Evolutionary conservation across 2,113 vertebrate species (phyloP), one percentile per base, ranked within the genome.

Genomic region (Trachemys scripta): DNA sequence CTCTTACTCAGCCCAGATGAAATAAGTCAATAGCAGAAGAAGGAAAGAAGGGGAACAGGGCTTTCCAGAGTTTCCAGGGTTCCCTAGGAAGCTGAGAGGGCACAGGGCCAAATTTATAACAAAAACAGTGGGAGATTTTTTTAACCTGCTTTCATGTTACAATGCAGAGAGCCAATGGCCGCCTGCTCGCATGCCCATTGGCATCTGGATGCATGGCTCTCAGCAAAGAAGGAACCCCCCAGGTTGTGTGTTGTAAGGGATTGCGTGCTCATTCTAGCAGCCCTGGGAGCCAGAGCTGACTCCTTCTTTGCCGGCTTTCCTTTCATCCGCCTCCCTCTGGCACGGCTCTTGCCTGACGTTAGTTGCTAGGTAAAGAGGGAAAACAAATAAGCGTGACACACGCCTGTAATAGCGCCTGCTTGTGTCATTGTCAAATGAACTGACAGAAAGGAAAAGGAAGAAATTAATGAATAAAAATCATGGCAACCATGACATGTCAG

Each of bases 341-440:
- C 42, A 45, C 6, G 5, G 22, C 72, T 24, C 72, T 42, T 22
- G 25, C 75, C 75, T 76, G 42, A 76, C 1, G 6, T 47, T 47
- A 78, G 75, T 84, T 29, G 81, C 87, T 84, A 89, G 96, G 92
- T 96, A 95, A 97, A 84, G 80, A 85, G 54, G 1, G 76, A 95
- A 92, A 91, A 88, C 90, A 97, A 94, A 96, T 85, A 87, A 78
- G 45, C 57, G 31, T 29, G 50, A 81, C 47, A 27, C 50, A 13
- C 0, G 6, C 69, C 82, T 56, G 19, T 10, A 69, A 35, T 12
- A 29, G 53, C 62, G 51, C 27, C 53, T 27, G 9, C 1, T 20
- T 10, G 42, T 1, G 0, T 19, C 27, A 27, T 69, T 69, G 51
- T 62, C 53, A 82, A 89, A 81, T 47, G 38, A 14, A 29, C 75